Evolutionary conservation across 2,113 vertebrate species (phyloP), one percentile per base, ranked within the genome.

Genomic region (Hippocampus guttulatus): DNA sequence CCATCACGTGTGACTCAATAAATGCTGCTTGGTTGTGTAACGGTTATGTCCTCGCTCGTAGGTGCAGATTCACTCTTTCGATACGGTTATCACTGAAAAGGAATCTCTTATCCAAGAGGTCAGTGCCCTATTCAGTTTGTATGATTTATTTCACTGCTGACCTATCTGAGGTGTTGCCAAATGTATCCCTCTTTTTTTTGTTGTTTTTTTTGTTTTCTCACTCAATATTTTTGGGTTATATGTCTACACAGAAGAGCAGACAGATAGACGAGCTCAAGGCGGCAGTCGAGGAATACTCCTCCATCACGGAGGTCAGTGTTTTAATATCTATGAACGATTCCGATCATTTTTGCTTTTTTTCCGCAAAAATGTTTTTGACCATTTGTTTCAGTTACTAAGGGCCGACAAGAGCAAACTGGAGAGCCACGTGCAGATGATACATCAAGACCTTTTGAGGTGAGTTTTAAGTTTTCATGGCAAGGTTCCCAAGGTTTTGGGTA

Each of bases 341-440:
- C 47, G 55, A 58, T 58, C 8, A 55, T 67, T 5, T 67, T 38
- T 45, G 43, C 43, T 25, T 61, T 61, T 61, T 27, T 61, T 20
- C 55, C 18, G 11, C 20, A 45, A 51, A 21, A 51, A 30, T 3
- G 3, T 15, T 41, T 45, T 62, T 8, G 30, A 3, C 3, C 0
- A 33, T 33, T 33, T 21, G 33, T 74, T 82, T 30, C 69, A 93
- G 92, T 70, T 92, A 69, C 80, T 93, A 75, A 91, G 93, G 64
- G 88, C 85, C 9, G 94, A 96, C 69, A 98, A 96, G 83, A 93
- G 43, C 14, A 92, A 94, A 61, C 81, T 98, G 73, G 90, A 93
- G 84, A 91, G 73, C 67, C 93, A 92, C 69, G 76, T 96, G 75
- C 91, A 94, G 78, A 88, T 92, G 77, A 85, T 95, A 76, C 93